Evolutionary conservation across 2,888 invertebrate species (phyloP).

Genomic region (Pogonocherus hispidulus): DNA sequence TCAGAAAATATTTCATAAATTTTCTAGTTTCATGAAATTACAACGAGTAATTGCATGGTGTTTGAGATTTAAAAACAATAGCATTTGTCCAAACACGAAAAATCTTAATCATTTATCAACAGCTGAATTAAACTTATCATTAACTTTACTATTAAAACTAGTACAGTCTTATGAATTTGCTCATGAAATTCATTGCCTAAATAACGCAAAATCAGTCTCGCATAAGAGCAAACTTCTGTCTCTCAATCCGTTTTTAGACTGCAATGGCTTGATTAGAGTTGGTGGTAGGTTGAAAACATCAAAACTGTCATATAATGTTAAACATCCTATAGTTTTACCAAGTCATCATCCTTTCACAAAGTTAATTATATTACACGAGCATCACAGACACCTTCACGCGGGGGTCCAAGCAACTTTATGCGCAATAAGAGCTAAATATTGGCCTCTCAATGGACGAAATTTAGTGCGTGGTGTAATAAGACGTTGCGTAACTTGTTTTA

Average conservation of each 20-base stretch:
- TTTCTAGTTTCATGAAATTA: slow-evolving; percentile 12
- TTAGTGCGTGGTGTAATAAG: not conserved
- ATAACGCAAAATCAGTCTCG: not conserved
- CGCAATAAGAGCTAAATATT: slow-evolving; percentile 11
- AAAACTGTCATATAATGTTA: not conserved
- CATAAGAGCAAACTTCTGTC: slow-evolving; percentile 7
- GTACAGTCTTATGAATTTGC: slow-evolving; percentile 17
- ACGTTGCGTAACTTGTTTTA: slow-evolving; percentile 35
- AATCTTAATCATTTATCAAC: not conserved
- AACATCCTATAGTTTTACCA: slow-evolving; percentile 19
- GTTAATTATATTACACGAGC: slow-evolving; percentile 19
- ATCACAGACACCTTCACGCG: slow-evolving; percentile 19
- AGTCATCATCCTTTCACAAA: slow-evolving; percentile 7
- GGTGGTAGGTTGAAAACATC: slow-evolving; percentile 20
- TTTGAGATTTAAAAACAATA: slow-evolving; percentile 19
- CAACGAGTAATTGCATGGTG: slow-evolving; percentile 16
- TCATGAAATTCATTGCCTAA: slow-evolving; percentile 10
- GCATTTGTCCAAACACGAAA: not conserved
- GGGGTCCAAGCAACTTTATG: slow-evolving; percentile 22
- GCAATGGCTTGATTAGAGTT: slow-evolving; percentile 21
- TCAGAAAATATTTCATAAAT: slow-evolving; percentile 24
- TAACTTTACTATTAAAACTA: slow-evolving; percentile 8
- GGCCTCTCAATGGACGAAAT: slow-evolving; percentile 23
- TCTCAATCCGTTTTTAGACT: slow-evolving; percentile 26
- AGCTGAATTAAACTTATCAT: not conserved